Conservation (phyloP, 2,888 invertebrate genomes). For the Erebia aethiops region DNA sequence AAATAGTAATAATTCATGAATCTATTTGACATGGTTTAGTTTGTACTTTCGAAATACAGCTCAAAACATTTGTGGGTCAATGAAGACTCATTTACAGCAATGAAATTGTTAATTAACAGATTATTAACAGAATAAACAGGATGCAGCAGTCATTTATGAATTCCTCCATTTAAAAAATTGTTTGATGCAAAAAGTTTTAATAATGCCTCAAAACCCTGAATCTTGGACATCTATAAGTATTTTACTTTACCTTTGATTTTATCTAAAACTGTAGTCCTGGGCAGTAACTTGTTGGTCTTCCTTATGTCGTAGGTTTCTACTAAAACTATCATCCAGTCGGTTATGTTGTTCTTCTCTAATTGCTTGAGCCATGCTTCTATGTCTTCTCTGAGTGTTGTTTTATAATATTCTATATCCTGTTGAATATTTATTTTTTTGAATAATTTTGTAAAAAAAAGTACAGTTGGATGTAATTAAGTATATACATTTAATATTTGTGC, state of each 20-base stretch:
- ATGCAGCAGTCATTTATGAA: background rate
- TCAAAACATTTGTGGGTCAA: background rate
- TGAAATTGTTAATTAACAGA: background rate
- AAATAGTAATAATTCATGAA: background rate
- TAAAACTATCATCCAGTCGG: slow-evolving; percentile 96
- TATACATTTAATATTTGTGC: too few species aligned
- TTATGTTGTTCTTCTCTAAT: slow-evolving; percentile 87
- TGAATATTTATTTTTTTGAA: slow-evolving; percentile 38
- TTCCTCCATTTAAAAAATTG: background rate
- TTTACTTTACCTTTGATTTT: slow-evolving; percentile 90
- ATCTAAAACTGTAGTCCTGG: slow-evolving; percentile 96
- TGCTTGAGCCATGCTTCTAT: slow-evolving; percentile 94
- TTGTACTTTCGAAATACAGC: background rate
- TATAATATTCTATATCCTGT: slow-evolving; percentile 96
- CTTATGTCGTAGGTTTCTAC: slow-evolving; percentile 96
- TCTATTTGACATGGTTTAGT: background rate
- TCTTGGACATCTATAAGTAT: too few species aligned
- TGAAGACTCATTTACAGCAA: background rate
- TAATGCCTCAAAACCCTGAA: background rate
- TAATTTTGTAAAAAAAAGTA: too few species aligned
- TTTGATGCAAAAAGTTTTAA: background rate
- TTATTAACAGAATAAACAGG: background rate
- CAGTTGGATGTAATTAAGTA: too few species aligned
- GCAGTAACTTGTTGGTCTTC: slow-evolving; percentile 94
- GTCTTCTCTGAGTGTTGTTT: slow-evolving; percentile 92